These are phyloP conservation scores for Noctua fimbriata DNA, from an alignment of 2,888 invertebrate species.

Conservation along the genomic window DNA sequence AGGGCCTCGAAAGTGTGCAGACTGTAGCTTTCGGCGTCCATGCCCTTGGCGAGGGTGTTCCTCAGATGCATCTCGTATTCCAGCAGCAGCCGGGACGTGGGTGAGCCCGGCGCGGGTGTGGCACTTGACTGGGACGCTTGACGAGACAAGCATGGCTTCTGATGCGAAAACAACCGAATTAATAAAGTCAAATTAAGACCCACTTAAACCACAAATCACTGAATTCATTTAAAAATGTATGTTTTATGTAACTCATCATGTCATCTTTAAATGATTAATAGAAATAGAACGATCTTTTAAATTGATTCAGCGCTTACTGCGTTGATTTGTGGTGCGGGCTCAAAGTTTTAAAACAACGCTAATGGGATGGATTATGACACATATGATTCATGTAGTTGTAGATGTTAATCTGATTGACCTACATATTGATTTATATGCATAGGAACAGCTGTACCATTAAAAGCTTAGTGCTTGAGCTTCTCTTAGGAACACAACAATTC, in stretches of 20 bases:
- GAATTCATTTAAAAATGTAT: neutral
- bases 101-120: constrained; percentile 95
- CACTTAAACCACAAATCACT: neutral
- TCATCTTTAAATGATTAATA: neutral
- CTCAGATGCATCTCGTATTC: constrained; percentile 98
- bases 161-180: constrained; percentile 55
- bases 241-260: neutral
- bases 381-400: neutral
- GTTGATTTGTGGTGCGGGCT: neutral
- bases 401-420: neutral
- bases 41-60: constrained; percentile 97
- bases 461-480: neutral
- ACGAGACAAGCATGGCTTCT: constrained; percentile 87
- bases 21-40: constrained; percentile 98
- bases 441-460: neutral
- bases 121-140: constrained; percentile 92
- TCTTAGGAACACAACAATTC: neutral
- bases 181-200: neutral
- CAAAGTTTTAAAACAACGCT: neutral
- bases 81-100: constrained; percentile 95
- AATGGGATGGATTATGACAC: neutral
- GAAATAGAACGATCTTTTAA: neutral
- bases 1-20: constrained; percentile 98
- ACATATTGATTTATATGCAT: neutral
- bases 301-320: neutral